Evolutionary conservation across 2,797 vertebrate genomes (phyloP), one percentile per base, ranked within the genome.

Genomic region (Argya squamiceps): DNA sequence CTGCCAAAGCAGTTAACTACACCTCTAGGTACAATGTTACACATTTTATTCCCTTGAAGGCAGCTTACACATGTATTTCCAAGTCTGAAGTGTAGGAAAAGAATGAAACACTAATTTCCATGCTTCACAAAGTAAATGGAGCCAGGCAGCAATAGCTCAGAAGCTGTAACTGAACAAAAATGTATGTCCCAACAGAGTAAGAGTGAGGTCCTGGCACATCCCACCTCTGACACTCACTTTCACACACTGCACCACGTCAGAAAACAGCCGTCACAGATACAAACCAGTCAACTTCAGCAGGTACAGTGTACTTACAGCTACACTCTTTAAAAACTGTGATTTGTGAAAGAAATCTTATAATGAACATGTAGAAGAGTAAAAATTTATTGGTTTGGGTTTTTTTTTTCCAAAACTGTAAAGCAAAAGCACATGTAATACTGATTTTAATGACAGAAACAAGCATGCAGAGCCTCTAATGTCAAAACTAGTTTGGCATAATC

Each of bases 161-260:
- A 46, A 78, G 50, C 46, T 84, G 3, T 27, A 84, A 58, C 26
- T 27, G 26, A 59, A 60, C 44, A 86, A 44, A 86, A 88, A 36
- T 0, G 0, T 11, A 14, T 2, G 6, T 27, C 15, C 63, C 39
- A 65, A 22, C 11, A 49, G 44, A 20, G 15, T 12, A 11, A 19
- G 16, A 10, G 4, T 2, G 9, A 0, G 0, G 15, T 77, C 41
- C 65, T 46, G 43, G 37, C 43, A 60, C 29, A 29, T 15, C 47
- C 36, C 22, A 16, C 4, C 53, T n/a, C 44, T 11, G 24, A 62
- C 0, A 0, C 30, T 85, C 62, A 20, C 43, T 55, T 47, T 68
- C 49, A 58, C 10, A 3, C 24, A 4, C 22, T 1, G 2, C 62
- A 26, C 11, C 3, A 27, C 2, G 22, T 7, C 36, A 36, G 55